phyloP scores from a whole-genome alignment of 2,113 vertebrate genomes.

The Mystacornis crossleyi region DNA sequence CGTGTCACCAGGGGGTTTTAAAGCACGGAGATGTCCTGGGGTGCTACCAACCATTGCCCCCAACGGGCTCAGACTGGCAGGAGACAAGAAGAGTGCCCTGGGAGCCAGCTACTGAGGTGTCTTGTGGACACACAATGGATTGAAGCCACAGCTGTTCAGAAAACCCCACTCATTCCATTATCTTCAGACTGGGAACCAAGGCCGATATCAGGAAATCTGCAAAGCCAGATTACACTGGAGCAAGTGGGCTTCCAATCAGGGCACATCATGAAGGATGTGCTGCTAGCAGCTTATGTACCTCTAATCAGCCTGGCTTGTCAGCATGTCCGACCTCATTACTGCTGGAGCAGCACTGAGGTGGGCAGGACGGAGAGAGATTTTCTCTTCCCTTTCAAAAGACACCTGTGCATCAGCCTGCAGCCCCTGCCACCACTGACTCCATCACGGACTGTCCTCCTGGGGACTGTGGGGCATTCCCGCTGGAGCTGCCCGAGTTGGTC shows the following conservation, averaged over 20 bases:
- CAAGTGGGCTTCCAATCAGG: background rate
- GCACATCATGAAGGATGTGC: background rate
- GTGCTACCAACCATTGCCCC: background rate
- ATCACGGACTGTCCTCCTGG: fast-evolving
- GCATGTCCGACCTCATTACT: background rate
- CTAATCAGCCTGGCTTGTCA: background rate
- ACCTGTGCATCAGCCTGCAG: background rate
- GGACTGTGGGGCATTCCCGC: background rate
- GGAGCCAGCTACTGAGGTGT: fast-evolving
- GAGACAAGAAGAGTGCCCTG: background rate
- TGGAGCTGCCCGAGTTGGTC: background rate
- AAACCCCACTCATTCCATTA: background rate
- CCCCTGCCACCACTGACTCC: fast-evolving
- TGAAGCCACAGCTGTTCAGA: background rate
- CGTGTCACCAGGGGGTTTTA: fast-evolving
- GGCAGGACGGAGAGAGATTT: background rate
- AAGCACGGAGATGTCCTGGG: fast-evolving
- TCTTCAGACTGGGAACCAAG: background rate
- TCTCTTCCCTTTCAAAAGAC: background rate
- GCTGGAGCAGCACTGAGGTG: background rate
- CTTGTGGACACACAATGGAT: fast-evolving
- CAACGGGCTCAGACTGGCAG: fast-evolving
- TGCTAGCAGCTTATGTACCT: background rate
- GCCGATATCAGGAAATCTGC: background rate
- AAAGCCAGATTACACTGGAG: background rate